Base-by-base conservation (phyloP, 1,140 invertebrate genomes). In the Eumeta japonica region DNA sequence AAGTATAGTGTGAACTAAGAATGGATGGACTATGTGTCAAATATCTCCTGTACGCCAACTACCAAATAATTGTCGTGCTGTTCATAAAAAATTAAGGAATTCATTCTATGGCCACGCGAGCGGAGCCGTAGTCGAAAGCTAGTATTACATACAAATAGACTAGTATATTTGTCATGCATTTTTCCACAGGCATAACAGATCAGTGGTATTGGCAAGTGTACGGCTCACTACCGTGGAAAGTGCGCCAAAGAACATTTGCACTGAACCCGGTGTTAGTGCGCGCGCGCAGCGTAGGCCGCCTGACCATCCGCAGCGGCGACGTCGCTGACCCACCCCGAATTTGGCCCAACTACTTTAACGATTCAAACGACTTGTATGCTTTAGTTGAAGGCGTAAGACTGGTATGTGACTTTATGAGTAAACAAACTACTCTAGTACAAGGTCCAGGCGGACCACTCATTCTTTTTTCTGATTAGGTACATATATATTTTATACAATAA, bases 311-410 rank as follows among this genome's bases (percentile, higher is more conserved):
- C 32, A 84, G 79, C 28, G 62, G 70, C 5, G 82, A 92, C 76
- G 91, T 90, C 0, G 75, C 80, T 1, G 80, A 86, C 17, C 80
- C 81, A 65, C 92, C 92, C 0, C 66, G 79, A 29, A 83, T 95
- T 43, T 73, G 89, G 17, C 83, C 88, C 1, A 92, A 91, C 62
- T 92, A 90, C 55, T 86, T 90, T 50, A 62, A 79, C 10, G 64
- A 87, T 45, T 63, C 78, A 1, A 67, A 82, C 4, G 89, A 92
- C 60, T 45, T 90, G 2, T 57, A 70, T 7, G 80, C 81, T 1
- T 76, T 91, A 57, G 78, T 86, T 7, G 81, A 87, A 58, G 88
- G 86, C 28, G 82, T 90, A 14, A 83, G 86, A 63, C 79, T 83
- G 66, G 85, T 85, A 63, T 72, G 54, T 50, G 13, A 12, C 36